phyloP scores from a whole-genome alignment of 2,113 vertebrate genomes.

The Psettodes erumei region DNA sequence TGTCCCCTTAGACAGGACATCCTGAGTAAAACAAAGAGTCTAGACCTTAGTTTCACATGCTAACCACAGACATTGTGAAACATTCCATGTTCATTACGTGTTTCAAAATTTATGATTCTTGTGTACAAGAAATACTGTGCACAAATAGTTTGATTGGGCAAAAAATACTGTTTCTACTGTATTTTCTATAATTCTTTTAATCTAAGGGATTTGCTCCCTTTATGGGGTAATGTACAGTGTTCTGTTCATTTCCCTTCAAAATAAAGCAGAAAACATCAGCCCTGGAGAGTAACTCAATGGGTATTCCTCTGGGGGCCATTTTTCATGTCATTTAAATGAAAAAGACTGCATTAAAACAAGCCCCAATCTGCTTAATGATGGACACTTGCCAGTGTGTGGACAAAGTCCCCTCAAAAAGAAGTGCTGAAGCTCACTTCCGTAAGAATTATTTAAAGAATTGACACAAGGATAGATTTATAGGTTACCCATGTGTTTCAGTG shows the following conservation, averaged over 20 bases:
- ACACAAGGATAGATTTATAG: constrained; percentile 52
- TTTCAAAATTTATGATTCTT: constrained; percentile 18
- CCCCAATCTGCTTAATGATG: constrained; percentile 40
- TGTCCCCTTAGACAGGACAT: constrained; percentile 72
- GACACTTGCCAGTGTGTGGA: constrained; percentile 25
- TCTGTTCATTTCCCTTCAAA: constrained; percentile 47
- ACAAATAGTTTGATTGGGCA: background rate
- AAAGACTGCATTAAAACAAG: constrained; percentile 55
- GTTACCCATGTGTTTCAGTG: constrained; percentile 45
- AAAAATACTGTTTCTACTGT: background rate
- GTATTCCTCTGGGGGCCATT: constrained; percentile 52
- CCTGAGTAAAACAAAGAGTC: constrained; percentile 71
- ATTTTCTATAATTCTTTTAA: constrained; percentile 32
- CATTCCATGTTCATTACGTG: background rate
- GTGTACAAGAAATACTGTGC: background rate
- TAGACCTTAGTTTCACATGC: constrained; percentile 27
- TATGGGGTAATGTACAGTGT: constrained; percentile 10
- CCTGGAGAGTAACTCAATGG: constrained; percentile 22
- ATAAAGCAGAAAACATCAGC: constrained; percentile 32
- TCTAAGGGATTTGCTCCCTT: constrained; percentile 18
- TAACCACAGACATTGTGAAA: constrained; percentile 34
- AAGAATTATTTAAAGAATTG: constrained; percentile 61
- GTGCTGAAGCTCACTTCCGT: constrained; percentile 17
- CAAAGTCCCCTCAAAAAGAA: constrained; percentile 27
- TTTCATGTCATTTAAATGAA: constrained; percentile 61